Percentiles rank a stretch among this genome's conserved stretches.
These are phyloP conservation scores for Caenorhabditis parvicauda DNA, from an alignment of 2,888 invertebrate genomes.

Conservation along the genomic window DNA sequence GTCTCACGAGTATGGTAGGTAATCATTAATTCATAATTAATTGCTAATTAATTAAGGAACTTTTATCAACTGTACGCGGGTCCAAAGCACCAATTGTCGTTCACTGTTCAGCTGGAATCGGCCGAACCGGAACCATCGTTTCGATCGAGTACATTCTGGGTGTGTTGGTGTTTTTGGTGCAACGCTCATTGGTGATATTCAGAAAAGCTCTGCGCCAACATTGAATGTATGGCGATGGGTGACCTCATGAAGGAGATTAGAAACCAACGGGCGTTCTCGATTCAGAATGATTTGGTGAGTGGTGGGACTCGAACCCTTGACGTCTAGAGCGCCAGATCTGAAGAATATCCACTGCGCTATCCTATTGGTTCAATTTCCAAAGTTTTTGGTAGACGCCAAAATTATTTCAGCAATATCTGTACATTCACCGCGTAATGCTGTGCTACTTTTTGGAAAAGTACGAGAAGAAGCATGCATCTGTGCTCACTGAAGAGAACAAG, in stretches of 20 bases:
- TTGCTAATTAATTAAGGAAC: no score
- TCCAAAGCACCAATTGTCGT: conserved; percentile 38
- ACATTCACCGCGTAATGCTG: conserved; percentile 44
- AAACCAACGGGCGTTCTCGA: conserved; percentile 36
- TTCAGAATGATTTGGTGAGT: conserved; percentile 36
- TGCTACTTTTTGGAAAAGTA: conserved; percentile 42
- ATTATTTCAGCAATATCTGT: conserved; percentile 42
- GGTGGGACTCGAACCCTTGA: no score
- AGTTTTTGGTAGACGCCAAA: no score
- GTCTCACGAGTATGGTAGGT: conserved; percentile 16
- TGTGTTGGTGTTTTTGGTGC: not conserved
- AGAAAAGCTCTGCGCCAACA: conserved; percentile 8
- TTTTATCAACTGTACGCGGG: conserved; percentile 37
- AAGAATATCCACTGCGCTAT: no score
- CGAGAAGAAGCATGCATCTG: conserved; percentile 11
- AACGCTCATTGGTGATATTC: not conserved
- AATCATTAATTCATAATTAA: no score
- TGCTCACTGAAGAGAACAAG: conserved; percentile 7
- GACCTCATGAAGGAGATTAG: conserved; percentile 38
- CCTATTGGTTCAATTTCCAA: no score
- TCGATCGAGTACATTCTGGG: conserved; percentile 40
- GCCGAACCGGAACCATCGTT: conserved; percentile 39
- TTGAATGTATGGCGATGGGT: conserved; percentile 16
- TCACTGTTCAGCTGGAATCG: conserved; percentile 44
- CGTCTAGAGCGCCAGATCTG: no score